Evolutionary conservation across 2,888 invertebrate species (phyloP).

Genomic region (Hemistola chrysoprasaria): DNA sequence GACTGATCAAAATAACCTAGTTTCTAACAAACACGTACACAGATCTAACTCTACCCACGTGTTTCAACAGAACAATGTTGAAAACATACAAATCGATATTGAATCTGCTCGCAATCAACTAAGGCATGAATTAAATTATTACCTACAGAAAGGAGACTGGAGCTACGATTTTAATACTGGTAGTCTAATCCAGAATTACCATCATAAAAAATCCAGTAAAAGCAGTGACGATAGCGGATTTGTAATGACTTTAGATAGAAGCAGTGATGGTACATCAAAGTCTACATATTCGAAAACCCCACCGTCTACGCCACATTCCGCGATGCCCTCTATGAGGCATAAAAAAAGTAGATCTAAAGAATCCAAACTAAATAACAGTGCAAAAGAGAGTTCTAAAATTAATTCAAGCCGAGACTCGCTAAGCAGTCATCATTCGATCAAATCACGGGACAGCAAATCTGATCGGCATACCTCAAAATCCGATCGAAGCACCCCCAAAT

Average conservation of each 20-base stretch:
- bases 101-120: slow-evolving; percentile 74
- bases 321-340: slow-evolving; percentile 71
- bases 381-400: slow-evolving; percentile 64
- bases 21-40: slow-evolving; percentile 81
- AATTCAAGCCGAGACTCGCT: slow-evolving; percentile 77
- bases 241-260: slow-evolving; percentile 77
- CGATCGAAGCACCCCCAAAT: slow-evolving; percentile 74
- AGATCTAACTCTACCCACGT: slow-evolving; percentile 84
- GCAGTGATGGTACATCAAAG: slow-evolving; percentile 75
- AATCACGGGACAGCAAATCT: slow-evolving; percentile 75
- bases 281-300: slow-evolving; percentile 77
- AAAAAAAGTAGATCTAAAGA: slow-evolving; percentile 77
- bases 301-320: slow-evolving; percentile 73
- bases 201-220: slow-evolving; percentile 77
- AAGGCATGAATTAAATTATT: slow-evolving; percentile 74
- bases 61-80: slow-evolving; percentile 72
- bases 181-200: slow-evolving; percentile 75
- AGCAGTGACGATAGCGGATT: slow-evolving; percentile 78
- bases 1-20: slow-evolving; percentile 75
- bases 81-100: slow-evolving; percentile 65
- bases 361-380: slow-evolving; percentile 63
- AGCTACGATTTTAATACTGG: slow-evolving; percentile 76
- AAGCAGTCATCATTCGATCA: slow-evolving; percentile 77
- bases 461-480: slow-evolving; percentile 74
- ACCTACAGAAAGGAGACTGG: slow-evolving; percentile 77